A percentile compares a stretch with the other conserved stretches of the same genome.
phyloP scores from a whole-genome alignment of 2,113 vertebrate genomes.

The Antennarius striatus region DNA sequence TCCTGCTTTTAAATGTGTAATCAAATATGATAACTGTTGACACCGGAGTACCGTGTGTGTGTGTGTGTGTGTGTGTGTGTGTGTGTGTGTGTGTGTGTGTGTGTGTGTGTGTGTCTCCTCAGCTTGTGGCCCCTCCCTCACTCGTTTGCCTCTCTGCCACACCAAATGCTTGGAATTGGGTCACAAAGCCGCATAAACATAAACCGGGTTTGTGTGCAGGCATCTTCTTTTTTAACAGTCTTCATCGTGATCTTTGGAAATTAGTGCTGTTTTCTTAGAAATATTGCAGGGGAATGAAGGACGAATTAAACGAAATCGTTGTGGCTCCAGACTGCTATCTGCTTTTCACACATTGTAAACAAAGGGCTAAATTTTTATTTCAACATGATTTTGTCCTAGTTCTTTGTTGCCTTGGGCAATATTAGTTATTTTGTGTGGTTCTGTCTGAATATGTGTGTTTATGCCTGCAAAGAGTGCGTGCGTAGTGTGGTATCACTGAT shows the following conservation, averaged over 20 bases:
- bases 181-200: conserved; percentile 55
- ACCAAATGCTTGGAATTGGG: conserved; percentile 49
- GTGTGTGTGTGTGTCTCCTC: conserved; percentile 29
- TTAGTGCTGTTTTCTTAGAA: too few species aligned
- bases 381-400: conserved; percentile 54
- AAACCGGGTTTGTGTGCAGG: conserved; percentile 19
- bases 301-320: too few species aligned
- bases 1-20: conserved; percentile 66
- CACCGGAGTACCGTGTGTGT: conserved; percentile 43
- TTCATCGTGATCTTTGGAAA: too few species aligned
- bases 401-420: conserved; percentile 39
- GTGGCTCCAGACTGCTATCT: too few species aligned
- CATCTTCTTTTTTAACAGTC: too few species aligned
- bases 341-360: conserved; percentile 6
- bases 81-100: too few species aligned
- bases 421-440: conserved; percentile 30
- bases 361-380: conserved; percentile 54
- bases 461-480: conserved; percentile 20
- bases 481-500: conserved; percentile 30
- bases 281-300: too few species aligned
- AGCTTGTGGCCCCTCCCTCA: conserved; percentile 44
- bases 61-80: conserved; percentile 43
- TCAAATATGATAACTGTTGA: conserved; percentile 63
- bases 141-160: conserved; percentile 36
- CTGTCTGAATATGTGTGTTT: background rate